A percentile compares a stretch with the other conserved stretches of the same genome.
These are phyloP conservation scores for Phrixothrix hirtus DNA, from an alignment of 2,888 invertebrate genomes.

Conservation along the genomic window DNA sequence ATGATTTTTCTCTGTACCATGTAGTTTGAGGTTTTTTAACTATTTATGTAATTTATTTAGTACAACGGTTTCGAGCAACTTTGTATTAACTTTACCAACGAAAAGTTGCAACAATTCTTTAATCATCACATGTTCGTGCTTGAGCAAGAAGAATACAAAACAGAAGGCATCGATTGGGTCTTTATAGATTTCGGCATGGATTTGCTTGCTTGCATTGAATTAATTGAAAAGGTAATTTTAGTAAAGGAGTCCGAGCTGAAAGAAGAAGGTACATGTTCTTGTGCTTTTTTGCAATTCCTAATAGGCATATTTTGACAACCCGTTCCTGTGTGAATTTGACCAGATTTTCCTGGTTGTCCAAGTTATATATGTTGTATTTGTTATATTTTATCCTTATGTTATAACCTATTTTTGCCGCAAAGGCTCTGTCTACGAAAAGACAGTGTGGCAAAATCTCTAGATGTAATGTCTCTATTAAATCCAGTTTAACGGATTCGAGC, in stretches of 20 bases:
- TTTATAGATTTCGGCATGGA: constrained; percentile 99
- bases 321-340: too few species aligned
- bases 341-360: background rate
- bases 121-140: constrained; percentile 98
- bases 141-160: constrained; percentile 95
- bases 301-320: too few species aligned
- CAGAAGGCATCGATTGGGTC: constrained; percentile 91
- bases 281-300: too few species aligned
- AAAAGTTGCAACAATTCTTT: constrained; percentile 97
- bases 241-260: background rate
- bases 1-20: constrained; percentile 4
- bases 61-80: constrained; percentile 97
- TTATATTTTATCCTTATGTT: background rate
- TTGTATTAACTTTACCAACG: constrained; percentile 98
- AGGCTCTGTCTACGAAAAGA: constrained; percentile 4
- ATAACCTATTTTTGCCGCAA: background rate
- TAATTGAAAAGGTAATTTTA: constrained; percentile 88
- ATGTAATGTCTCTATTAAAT: constrained; percentile 17
- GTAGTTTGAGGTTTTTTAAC: constrained; percentile 6
- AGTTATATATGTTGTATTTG: too few species aligned
- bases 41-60: constrained; percentile 57
- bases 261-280: too few species aligned
- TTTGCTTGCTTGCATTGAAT: constrained; percentile 92
- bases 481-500: constrained; percentile 56
- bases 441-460: background rate